Conservation (phyloP, 2,113 vertebrate genomes). For the Raja brachyura region DNA sequence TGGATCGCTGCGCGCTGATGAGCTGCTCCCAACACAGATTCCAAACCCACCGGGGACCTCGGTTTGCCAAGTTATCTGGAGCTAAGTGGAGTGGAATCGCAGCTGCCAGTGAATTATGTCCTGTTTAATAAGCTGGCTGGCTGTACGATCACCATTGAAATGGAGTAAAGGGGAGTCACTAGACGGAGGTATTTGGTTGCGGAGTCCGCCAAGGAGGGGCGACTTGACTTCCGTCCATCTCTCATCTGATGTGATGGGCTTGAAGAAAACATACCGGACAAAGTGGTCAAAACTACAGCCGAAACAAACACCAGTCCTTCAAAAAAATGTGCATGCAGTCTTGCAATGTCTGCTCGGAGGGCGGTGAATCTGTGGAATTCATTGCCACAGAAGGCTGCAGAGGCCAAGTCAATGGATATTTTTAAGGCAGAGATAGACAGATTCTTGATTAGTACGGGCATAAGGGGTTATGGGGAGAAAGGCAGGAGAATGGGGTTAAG, state of each 20-base stretch:
- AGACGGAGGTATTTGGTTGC: neutral
- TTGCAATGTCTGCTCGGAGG: neutral
- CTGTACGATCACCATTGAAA: neutral
- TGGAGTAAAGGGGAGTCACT: neutral
- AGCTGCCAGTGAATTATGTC: neutral
- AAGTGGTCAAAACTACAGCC: neutral
- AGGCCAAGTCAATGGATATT: too few relatives aligned
- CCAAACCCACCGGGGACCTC: neutral
- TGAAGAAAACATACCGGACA: neutral
- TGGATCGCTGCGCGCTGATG: neutral
- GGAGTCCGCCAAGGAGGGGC: neutral
- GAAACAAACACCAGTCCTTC: neutral
- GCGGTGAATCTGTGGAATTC: too few relatives aligned
- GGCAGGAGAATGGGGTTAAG: too few relatives aligned
- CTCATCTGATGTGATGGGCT: neutral
- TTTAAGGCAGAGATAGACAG: too few relatives aligned
- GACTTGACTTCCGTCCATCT: neutral
- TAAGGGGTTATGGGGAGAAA: too few relatives aligned
- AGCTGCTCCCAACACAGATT: neutral
- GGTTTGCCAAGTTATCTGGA: neutral
- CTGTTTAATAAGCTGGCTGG: neutral
- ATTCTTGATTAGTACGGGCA: too few relatives aligned
- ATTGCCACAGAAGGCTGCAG: too few relatives aligned
- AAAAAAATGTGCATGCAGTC: conserved; percentile 1
- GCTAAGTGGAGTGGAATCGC: neutral